A percentile compares a stretch with the other conserved stretches of the same genome.
phyloP scores from a whole-genome alignment of 2,888 invertebrate genomes.

The Malthinus flaveolus region DNA sequence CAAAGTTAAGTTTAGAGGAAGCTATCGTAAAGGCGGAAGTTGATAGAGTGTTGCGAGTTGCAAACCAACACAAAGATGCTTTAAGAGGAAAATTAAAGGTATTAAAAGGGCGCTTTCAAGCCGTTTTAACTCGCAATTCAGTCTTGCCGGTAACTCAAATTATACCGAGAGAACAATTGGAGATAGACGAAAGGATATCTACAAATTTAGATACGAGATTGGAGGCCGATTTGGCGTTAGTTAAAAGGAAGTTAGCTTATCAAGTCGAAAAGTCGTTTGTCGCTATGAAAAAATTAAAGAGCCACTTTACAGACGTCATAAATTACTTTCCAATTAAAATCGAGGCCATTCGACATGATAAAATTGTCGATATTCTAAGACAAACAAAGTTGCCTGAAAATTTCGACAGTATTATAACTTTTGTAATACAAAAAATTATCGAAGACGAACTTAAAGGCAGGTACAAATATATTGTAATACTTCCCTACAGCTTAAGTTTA shows the following conservation, averaged over 20 bases:
- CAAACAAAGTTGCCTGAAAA: constrained; percentile 64
- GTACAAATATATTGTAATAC: constrained; percentile 46
- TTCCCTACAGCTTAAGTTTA: not conserved
- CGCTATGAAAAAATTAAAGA: constrained; percentile 58
- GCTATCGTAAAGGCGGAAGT: constrained; percentile 69
- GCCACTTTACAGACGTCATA: constrained; percentile 68
- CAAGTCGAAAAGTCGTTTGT: constrained; percentile 71
- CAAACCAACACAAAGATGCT: constrained; percentile 65
- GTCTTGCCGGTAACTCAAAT: constrained; percentile 63
- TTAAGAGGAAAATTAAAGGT: constrained; percentile 58
- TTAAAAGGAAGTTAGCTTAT: constrained; percentile 68
- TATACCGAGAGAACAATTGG: constrained; percentile 62
- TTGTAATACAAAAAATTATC: constrained; percentile 63
- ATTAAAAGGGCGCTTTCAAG: constrained; percentile 18
- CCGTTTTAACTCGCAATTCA: constrained; percentile 55
- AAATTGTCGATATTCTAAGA: constrained; percentile 61
- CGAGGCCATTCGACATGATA: constrained; percentile 58
- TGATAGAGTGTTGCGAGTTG: constrained; percentile 64
- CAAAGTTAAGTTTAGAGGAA: constrained; percentile 64
- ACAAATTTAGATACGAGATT: constrained; percentile 63
- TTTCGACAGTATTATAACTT: constrained; percentile 60
- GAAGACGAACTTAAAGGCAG: constrained; percentile 61
- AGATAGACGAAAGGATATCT: constrained; percentile 69
- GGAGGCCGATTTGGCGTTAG: constrained; percentile 64
- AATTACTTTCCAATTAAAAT: constrained; percentile 67